These are phyloP conservation scores for Rhyacophila evoluta DNA, from an alignment of 2,888 invertebrate species.

Conservation along the genomic window DNA sequence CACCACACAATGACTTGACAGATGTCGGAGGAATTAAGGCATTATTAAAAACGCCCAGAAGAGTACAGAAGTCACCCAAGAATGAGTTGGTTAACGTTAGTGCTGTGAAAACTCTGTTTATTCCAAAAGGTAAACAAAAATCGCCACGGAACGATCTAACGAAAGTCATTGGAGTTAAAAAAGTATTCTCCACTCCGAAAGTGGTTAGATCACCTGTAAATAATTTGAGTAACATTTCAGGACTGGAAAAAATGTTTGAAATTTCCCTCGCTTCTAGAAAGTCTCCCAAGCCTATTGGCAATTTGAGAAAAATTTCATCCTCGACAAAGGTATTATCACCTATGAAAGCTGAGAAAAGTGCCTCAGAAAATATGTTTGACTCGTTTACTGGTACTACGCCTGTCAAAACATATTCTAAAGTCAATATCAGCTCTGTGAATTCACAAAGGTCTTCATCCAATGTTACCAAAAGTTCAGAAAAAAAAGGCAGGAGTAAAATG, in stretches of 20 bases:
- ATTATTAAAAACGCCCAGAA: slow-evolving; percentile 56
- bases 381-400: slow-evolving; percentile 36
- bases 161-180: slow-evolving; percentile 62
- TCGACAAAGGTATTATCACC: not conserved
- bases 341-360: slow-evolving; percentile 3
- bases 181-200: slow-evolving; percentile 57
- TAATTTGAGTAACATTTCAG: slow-evolving; percentile 58
- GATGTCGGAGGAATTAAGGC: slow-evolving; percentile 63
- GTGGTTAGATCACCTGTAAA: slow-evolving; percentile 58
- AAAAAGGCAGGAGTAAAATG: slow-evolving; percentile 1
- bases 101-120: slow-evolving; percentile 62
- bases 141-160: slow-evolving; percentile 61
- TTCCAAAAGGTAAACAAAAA: slow-evolving; percentile 57
- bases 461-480: not conserved
- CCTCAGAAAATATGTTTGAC: slow-evolving; percentile 40
- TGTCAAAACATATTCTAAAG: slow-evolving; percentile 39
- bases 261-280: slow-evolving; percentile 33
- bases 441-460: not conserved
- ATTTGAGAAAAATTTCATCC: too few species aligned
- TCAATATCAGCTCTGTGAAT: not conserved
- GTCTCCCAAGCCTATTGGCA: slow-evolving; percentile 52
- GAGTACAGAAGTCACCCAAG: slow-evolving; percentile 58
- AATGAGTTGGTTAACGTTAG: slow-evolving; percentile 60
- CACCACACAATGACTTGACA: slow-evolving; percentile 59
- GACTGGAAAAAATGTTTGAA: slow-evolving; percentile 38